A percentile compares a stretch with the other conserved stretches of the same genome.
Evolutionary conservation across 2,888 invertebrate species (phyloP).

Genomic region (Lasioglossum leucozonium): DNA sequence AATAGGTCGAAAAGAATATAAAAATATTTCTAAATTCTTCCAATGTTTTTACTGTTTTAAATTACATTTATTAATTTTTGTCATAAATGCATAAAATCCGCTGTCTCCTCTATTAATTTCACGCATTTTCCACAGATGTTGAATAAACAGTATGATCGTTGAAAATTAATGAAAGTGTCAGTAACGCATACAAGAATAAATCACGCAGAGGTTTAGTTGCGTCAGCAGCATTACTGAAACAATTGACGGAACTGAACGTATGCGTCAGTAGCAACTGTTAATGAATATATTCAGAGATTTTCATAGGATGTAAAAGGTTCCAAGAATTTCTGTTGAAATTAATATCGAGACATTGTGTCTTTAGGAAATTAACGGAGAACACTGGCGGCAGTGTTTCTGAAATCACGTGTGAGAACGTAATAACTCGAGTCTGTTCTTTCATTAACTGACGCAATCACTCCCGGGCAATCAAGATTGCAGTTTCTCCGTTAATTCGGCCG

Average conservation of each 20-base stretch:
- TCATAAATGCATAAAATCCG: too few species aligned
- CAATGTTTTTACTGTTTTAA: too few species aligned
- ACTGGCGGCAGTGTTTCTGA: neutral
- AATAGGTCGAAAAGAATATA: too few species aligned
- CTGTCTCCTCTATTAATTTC: too few species aligned
- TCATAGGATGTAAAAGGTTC: neutral
- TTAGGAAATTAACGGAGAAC: neutral
- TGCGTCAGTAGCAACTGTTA: neutral
- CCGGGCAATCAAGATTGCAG: neutral
- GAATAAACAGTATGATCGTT: too few species aligned
- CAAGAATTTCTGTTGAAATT: neutral
- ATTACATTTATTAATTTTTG: too few species aligned
- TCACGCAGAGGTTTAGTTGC: neutral
- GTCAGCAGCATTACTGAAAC: neutral
- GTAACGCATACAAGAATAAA: too few species aligned
- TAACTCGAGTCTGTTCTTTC: conserved; percentile 1
- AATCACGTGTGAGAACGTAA: conserved; percentile 6
- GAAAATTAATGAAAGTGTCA: too few species aligned
- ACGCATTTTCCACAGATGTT: too few species aligned
- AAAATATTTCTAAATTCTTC: too few species aligned
- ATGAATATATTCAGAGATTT: neutral
- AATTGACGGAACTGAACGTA: conserved; percentile 3
- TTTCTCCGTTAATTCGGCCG: neutral
- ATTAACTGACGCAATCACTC: neutral
- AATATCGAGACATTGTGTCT: neutral